Evolutionary conservation across 2,113 vertebrate species (phyloP), one percentile per base, ranked within the genome.

Genomic region (Pseudolaguvia tuberculata): DNA sequence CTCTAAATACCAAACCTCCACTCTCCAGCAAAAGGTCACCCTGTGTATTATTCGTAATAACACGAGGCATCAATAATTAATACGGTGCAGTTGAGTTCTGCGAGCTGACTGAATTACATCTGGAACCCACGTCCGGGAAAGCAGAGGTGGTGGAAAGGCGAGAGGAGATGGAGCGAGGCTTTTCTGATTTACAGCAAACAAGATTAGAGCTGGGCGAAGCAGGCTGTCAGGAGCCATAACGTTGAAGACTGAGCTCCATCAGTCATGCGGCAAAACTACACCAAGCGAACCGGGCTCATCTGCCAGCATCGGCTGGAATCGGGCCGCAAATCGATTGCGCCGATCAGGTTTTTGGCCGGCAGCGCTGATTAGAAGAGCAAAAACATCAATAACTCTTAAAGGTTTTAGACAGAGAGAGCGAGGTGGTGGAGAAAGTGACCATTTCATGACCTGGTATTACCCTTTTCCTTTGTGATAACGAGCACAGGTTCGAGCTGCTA

Each of bases 31-130:
- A 76, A 45, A 31, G 17, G 59, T 62, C 50, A 50, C 25, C 73
- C 42, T 62, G 65, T 78, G 77, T 80, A 67, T 76, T 66, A 79
- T 78, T 70, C 79, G 66, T 67, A 74, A 84, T 85, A 70, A 78
- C 70, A 78, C 84, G 73, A 77, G 75, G 56, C 72, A 85, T 87
- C 77, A 86, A 85, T 87, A 86, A 87, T 88, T 80, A 76, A 87
- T 84, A 73, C 69, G 59, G 72, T 73, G 78, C 82, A 80, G 79
- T 70, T 79, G 21, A 48, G 70, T 53, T 77, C 55, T 73, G 77
- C 77, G 79, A 77, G 48, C 70, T 51, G 59, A 31, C 67, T 50
- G 53, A 51, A 61, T 70, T 65, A 73, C 20, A 65, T 8, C 27
- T 31, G 29, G 27, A 31, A 7, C 23, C 53, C 29, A 35, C 56